These are phyloP conservation scores for Macrophya annulata DNA, from an alignment of 2,888 invertebrate genomes.

Conservation along the genomic window DNA sequence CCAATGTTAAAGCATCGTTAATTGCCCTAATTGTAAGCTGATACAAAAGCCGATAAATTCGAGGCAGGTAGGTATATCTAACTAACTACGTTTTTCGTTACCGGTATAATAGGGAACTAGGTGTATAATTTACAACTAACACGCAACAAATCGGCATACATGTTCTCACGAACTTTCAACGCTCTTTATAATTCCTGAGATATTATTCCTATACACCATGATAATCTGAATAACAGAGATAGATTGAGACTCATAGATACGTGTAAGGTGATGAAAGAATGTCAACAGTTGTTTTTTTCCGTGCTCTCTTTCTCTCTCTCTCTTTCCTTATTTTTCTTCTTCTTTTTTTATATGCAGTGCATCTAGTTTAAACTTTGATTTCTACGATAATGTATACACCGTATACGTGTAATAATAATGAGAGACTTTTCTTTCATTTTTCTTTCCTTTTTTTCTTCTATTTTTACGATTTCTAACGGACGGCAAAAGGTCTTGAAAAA, in stretches of 20 bases:
- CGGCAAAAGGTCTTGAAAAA: constrained; percentile 45
- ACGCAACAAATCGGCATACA: constrained; percentile 45
- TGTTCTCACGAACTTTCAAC: constrained; percentile 39
- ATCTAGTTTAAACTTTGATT: constrained; percentile 6
- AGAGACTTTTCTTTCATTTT: background rate
- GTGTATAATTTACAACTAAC: constrained; percentile 41
- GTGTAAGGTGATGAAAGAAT: constrained; percentile 15
- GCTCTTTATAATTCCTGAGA: constrained; percentile 4
- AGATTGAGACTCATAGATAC: constrained; percentile 15
- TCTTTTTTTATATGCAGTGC: background rate
- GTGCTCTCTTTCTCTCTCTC: too few relatives aligned
- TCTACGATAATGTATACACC: background rate
- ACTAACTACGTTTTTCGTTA: background rate
- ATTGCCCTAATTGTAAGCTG: constrained; percentile 53
- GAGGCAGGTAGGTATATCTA: constrained; percentile 22
- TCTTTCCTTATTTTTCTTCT: background rate
- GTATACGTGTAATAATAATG: background rate
- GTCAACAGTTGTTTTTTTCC: background rate
- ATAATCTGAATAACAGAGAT: constrained; percentile 17
- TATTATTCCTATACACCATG: constrained; percentile 1
- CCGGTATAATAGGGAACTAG: background rate
- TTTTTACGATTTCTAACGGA: background rate
- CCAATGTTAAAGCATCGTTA: constrained; percentile 42
- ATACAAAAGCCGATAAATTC: constrained; percentile 52
- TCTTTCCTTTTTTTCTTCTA: background rate